phyloP scores from a whole-genome alignment of 2,113 vertebrate genomes.

The Petrocephalus zakoni region DNA sequence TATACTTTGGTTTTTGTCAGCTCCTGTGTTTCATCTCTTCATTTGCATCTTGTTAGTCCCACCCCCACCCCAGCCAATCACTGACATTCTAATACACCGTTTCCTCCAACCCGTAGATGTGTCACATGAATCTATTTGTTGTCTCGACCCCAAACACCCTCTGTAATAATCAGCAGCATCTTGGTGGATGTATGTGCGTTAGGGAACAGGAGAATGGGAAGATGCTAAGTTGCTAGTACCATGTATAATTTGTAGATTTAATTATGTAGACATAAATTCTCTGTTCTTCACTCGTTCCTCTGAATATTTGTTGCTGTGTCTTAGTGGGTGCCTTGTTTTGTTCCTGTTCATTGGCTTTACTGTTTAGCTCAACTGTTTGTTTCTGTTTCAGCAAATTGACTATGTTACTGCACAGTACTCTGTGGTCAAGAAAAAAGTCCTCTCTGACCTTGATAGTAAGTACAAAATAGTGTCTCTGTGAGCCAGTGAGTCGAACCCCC shows the following conservation, averaged over 20 bases:
- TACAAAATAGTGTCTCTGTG: constrained; percentile 26
- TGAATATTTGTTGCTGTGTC: not conserved
- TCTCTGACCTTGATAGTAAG: constrained; percentile 87
- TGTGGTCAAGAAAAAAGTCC: constrained; percentile 77
- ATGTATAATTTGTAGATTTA: no score
- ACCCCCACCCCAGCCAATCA: not conserved
- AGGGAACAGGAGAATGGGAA: not conserved
- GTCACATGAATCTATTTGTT: not conserved
- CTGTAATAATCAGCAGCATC: not conserved
- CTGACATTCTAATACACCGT: not conserved
- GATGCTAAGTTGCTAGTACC: not conserved
- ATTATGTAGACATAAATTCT: not conserved
- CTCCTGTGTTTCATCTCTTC: not conserved
- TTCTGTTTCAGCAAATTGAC: constrained; percentile 77
- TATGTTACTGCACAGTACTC: constrained; percentile 79
- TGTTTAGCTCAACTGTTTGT: constrained; percentile 10
- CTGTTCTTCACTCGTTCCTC: not conserved
- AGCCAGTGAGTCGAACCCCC: not conserved
- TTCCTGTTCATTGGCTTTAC: not conserved
- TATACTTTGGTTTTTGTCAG: not conserved
- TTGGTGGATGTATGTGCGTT: not conserved
- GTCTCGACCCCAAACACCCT: not conserved
- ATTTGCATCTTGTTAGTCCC: not conserved
- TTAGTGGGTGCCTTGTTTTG: not conserved
- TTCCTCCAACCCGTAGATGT: not conserved